Percentiles rank a stretch among this genome's conserved stretches.
These are phyloP conservation scores for Okamejei kenojei DNA, from an alignment of 2,797 vertebrate species.

Conservation along the genomic window DNA sequence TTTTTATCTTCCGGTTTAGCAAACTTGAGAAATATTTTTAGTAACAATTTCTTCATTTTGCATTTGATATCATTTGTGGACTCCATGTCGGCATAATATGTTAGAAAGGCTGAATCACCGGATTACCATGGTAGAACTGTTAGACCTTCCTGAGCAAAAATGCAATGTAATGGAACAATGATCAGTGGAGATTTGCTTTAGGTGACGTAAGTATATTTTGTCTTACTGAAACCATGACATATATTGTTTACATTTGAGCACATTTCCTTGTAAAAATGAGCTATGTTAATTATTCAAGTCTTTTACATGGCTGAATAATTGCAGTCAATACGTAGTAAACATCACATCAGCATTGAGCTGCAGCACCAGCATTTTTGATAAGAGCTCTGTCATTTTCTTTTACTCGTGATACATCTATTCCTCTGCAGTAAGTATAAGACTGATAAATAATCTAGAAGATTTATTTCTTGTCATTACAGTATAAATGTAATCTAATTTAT, in stretches of 20 bases:
- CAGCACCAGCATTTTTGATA: neutral
- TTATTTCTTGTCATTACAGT: neutral
- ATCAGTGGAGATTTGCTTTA: neutral
- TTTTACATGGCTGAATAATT: neutral
- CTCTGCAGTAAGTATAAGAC: neutral
- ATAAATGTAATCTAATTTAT: neutral
- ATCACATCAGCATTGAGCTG: neutral
- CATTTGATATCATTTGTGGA: neutral
- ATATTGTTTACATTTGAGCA: neutral
- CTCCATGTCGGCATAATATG: conserved; percentile 17
- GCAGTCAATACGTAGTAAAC: neutral
- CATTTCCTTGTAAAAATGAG: neutral
- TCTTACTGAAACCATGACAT: neutral
- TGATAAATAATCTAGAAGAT: neutral
- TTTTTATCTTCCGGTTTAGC: neutral
- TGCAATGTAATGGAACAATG: neutral
- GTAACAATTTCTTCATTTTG: neutral
- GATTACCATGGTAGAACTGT: neutral
- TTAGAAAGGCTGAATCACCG: conserved; percentile 24
- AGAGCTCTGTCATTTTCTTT: conserved; percentile 19
- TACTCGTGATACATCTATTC: neutral
- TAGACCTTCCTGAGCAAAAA: neutral
- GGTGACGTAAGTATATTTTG: neutral
- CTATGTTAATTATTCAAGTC: neutral
- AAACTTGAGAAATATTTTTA: neutral